Percentiles rank a stretch among this genome's conserved stretches.
Conservation (phyloP, 2,113 vertebrate species). For the Corythornis vintsioides region DNA sequence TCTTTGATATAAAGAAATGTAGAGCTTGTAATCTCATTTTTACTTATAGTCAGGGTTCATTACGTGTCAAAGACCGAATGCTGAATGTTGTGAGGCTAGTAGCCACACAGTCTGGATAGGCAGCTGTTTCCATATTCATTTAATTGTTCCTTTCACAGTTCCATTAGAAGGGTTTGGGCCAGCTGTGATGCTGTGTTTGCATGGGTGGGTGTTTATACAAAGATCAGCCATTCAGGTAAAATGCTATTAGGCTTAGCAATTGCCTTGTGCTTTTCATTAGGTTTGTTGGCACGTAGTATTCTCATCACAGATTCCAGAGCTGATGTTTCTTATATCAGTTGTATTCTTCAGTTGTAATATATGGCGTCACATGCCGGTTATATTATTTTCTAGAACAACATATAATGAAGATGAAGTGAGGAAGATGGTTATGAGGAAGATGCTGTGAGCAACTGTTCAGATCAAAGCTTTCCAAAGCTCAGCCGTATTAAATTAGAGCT, state of each 20-base stretch:
- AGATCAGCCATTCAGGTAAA: not conserved
- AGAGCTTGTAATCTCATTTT: not conserved
- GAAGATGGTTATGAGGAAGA: not conserved
- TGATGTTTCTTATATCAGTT: not conserved
- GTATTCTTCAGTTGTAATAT: not conserved
- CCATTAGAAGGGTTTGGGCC: not conserved
- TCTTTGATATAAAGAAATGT: not conserved
- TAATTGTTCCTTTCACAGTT: not conserved
- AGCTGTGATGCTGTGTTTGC: not conserved
- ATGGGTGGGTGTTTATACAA: not conserved
- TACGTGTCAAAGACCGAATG: not conserved
- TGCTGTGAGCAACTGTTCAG: not conserved
- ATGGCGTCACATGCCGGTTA: not conserved
- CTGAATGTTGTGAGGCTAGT: not conserved
- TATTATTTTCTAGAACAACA: not conserved
- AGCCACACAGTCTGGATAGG: not conserved
- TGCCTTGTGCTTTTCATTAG: not conserved
- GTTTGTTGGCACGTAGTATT: not conserved
- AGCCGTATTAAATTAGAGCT: not conserved
- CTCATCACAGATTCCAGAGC: not conserved
- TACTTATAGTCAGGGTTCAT: not conserved
- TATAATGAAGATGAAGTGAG: not conserved
- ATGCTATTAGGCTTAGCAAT: not conserved
- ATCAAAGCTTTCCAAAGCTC: not conserved
- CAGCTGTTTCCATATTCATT: not conserved